Evolutionary conservation across 2,888 invertebrate species (phyloP), one percentile per base, ranked within the genome.

Genomic region (Calameuta pallipes): DNA sequence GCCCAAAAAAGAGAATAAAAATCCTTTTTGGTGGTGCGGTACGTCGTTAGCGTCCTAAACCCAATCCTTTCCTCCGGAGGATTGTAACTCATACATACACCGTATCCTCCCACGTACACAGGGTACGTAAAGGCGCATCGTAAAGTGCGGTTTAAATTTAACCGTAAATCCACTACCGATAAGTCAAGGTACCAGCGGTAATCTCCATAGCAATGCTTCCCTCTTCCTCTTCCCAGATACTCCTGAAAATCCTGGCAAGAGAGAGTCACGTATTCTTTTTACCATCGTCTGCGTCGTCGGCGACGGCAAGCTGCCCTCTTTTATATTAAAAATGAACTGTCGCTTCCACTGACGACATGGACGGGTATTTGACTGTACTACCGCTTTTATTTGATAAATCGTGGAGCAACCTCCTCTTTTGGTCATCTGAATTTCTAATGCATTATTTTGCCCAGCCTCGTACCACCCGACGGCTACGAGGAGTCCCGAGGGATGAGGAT

Each of bases 241-340:
- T 37, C 35, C 34, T 34, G 11, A 12, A 37, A 74, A 74, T 74
- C 33, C 34, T 9, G 4, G 33, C 15, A 71, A 9, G 33, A 34
- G 33, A 31, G 33, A 30, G n/a, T 13, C 35, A 13, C 73, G 73
- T 74, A 74, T 79, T 76, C 79, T 74, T 76, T 79, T 77, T 77
- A 41, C 35, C 76, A 9, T 56, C 56, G 56, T 56, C 56, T 56
- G 56, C 56, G 56, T 56, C 56, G 56, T 23, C 23, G 56, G 23
- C 56, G 56, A 13, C 74, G 73, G n/a, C 84, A 82, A 83, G 80
- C 81, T 80, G 81, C 82, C 84, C 85, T 85, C 84, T 88, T 90
- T 90, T 89, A 90, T 91, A 91, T 91, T 91, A 92, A 91, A 92
- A 92, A 92, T 92, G 91, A 91, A 91, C 91, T 90, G 91, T 91